Evolutionary conservation across 2,888 invertebrate species (phyloP), one percentile per base, ranked within the genome.

Genomic region (Cataglyphis livida): DNA sequence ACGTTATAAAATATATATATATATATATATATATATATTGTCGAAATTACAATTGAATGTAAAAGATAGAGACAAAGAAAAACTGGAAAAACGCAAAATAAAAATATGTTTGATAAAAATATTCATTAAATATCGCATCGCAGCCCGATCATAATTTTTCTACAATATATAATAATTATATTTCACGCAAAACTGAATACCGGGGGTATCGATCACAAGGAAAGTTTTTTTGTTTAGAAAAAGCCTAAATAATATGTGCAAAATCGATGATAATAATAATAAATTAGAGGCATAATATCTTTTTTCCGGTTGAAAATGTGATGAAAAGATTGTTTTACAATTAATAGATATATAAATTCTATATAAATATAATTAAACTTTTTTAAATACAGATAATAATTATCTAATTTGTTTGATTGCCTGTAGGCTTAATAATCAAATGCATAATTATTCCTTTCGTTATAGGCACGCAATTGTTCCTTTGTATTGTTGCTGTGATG

Each of bases 291-390:
- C 48, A 48, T 48, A 18, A 48, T 48, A 15, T 48, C 18, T 48
- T 6, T 48, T 48, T 18, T 48, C 18, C 48, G 18, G 1, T 5
- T 21, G 15, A 4, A 5, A 28, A 41, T 1, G 4, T 4, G n/a
- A 41, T 41, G n/a, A 35, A n/a, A 38, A 28, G 7, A 21, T 74
- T 38, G 9, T 62, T 62, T 74, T 3, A 21, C 2, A 1, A 15
- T 15, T 21, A 5, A 35, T 35, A 5, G 18, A 15, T 15, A 44
- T 6, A 32, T 18, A 9, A 3, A 18, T 10, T 74, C 15, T 35
- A 35, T 61, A n/a, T 51, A 73, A 73, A 59, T 38, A 41, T 74
- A 35, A 21, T 28, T 28, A 28, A 21, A 48, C 5, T 44, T 44
- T 35, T 51, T 35, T 15, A 12, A 18, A 38, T 15, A 21, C 32